Percentiles rank a stretch among this genome's conserved stretches.
Evolutionary conservation across 2,797 vertebrate genomes (phyloP).

Genomic region (Bradypodion pumilum): DNA sequence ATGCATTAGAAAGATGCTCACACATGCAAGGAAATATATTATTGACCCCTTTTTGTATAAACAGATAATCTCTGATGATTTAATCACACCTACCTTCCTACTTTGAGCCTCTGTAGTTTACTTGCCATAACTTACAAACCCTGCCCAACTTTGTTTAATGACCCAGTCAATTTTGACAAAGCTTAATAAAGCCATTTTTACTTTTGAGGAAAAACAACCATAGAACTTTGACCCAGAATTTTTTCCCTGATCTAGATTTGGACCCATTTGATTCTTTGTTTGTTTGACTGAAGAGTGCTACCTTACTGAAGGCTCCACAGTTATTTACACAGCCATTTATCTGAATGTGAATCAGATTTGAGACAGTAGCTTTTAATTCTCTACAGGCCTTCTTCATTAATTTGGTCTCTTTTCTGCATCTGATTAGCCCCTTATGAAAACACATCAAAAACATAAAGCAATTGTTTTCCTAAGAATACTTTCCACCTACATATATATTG

Average conservation of each 20-base stretch:
- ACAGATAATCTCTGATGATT: neutral
- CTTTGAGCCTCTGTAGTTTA: too few species aligned
- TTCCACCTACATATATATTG: neutral
- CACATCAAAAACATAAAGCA: neutral
- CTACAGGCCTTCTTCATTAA: neutral
- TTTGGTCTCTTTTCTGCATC: neutral
- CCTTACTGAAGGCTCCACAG: neutral
- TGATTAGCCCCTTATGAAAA: conserved; percentile 6
- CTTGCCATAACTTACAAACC: neutral
- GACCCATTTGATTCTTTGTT: neutral
- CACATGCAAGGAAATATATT: neutral
- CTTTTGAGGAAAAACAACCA: neutral
- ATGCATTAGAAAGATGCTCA: neutral
- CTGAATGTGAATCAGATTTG: neutral
- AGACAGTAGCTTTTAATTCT: neutral
- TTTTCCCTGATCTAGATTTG: neutral
- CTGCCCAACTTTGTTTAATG: neutral
- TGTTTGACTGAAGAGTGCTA: neutral
- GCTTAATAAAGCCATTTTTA: neutral
- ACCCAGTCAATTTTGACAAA: neutral
- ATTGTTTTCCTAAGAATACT: neutral
- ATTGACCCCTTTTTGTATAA: neutral
- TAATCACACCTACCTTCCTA: neutral
- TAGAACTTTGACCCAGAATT: neutral
- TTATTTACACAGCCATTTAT: neutral